Evolutionary conservation across 2,797 vertebrate species (phyloP).

Genomic region (Acomys russatus): DNA sequence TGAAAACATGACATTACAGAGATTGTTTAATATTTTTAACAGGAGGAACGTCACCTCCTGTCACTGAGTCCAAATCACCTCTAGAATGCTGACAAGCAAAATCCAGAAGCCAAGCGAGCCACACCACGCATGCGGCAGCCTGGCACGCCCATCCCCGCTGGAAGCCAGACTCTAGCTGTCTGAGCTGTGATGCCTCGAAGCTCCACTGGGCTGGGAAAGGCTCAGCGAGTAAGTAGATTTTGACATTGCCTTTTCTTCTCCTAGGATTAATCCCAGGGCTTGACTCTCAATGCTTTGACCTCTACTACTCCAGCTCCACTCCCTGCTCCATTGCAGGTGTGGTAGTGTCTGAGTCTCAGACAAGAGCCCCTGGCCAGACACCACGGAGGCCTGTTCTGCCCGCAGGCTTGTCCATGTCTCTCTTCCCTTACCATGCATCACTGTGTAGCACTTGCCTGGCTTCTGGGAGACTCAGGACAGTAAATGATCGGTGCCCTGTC

Average conservation of each 20-base stretch:
- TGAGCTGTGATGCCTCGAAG: background rate
- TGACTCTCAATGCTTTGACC: background rate
- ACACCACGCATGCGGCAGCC: too few relatives aligned
- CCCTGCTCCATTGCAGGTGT: background rate
- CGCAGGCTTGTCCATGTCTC: background rate
- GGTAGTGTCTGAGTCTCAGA: background rate
- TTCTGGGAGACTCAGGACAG: background rate
- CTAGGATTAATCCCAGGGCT: background rate
- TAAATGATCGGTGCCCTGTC: background rate
- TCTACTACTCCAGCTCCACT: background rate
- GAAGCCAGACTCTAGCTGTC: background rate
- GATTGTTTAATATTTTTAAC: background rate
- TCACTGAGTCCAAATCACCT: background rate
- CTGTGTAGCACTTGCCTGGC: background rate
- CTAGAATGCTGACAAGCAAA: background rate
- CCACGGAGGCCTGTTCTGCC: accelerated
- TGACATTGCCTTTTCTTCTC: background rate
- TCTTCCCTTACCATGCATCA: background rate
- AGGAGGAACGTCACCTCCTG: background rate
- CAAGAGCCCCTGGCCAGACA: background rate
- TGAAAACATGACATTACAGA: background rate
- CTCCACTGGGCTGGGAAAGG: background rate
- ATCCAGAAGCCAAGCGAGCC: too few relatives aligned
- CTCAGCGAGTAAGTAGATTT: background rate
- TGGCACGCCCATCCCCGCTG: background rate